A percentile compares a stretch with the other conserved stretches of the same genome.
Conservation (phyloP, 1,140 invertebrate species). For the Archivesica marissinica region DNA sequence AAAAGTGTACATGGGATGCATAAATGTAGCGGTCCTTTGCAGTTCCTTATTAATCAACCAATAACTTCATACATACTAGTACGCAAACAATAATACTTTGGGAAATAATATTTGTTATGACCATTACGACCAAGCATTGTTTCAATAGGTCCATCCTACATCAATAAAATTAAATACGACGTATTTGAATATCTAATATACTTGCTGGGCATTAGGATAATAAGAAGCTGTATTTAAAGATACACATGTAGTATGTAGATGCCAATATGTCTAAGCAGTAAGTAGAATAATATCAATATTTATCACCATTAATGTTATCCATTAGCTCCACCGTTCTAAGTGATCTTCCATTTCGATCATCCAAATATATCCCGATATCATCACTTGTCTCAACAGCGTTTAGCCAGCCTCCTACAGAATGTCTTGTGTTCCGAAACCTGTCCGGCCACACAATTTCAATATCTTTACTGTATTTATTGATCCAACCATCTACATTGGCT, state of each 20-base stretch:
- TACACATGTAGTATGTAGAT: not conserved
- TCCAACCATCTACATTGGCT: not conserved
- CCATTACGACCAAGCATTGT: not conserved
- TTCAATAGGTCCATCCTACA: not conserved
- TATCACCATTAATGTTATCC: not conserved
- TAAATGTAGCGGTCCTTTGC: not conserved
- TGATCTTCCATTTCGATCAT: not conserved
- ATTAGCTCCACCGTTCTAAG: not conserved
- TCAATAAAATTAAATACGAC: too few species aligned
- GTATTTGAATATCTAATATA: not conserved
- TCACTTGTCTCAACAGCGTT: not conserved
- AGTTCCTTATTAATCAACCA: not conserved
- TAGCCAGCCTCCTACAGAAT: not conserved
- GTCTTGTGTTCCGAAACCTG: not conserved
- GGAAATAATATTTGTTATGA: not conserved
- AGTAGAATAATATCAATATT: not conserved
- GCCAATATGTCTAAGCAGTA: not conserved
- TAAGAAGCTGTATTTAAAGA: not conserved
- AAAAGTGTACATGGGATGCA: not conserved
- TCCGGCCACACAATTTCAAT: slow-evolving; percentile 6
- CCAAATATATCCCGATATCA: not conserved
- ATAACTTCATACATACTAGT: not conserved
- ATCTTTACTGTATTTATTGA: not conserved
- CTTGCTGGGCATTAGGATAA: not conserved
- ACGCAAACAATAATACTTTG: not conserved